These are phyloP conservation scores for Galeopsomyia nigrocyanea DNA, from an alignment of 2,888 invertebrate species.

Conservation along the genomic window DNA sequence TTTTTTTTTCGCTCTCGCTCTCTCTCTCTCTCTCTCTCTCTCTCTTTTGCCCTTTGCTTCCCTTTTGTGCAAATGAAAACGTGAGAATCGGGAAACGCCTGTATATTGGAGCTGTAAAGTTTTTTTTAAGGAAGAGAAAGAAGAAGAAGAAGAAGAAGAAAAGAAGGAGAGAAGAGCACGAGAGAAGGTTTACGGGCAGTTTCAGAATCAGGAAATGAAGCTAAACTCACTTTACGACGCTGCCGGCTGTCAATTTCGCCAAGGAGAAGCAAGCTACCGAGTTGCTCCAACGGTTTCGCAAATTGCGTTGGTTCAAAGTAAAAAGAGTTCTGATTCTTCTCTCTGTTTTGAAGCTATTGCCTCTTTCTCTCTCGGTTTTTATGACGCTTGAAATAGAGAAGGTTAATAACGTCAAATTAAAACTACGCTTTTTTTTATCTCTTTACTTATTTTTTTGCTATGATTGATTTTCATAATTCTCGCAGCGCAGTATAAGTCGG, in stretches of 20 bases:
- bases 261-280: conserved; percentile 12
- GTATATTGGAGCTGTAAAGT: conserved; percentile 32
- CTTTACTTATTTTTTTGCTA: no score
- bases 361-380: no score
- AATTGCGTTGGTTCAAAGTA: no score
- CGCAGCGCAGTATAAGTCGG: no score
- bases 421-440: no score
- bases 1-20: conserved; percentile 10
- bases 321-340: no score
- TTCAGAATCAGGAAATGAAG: conserved; percentile 27
- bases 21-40: conserved; percentile 3
- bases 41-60: conserved; percentile 8
- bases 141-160: neutral
- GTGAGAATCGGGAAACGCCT: conserved; percentile 29
- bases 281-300: no score
- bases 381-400: no score
- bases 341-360: no score
- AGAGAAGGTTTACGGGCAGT: conserved; percentile 28
- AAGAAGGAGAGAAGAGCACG: neutral
- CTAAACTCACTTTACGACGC: conserved; percentile 24
- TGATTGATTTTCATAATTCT: no score
- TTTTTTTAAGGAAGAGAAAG: conserved; percentile 4
- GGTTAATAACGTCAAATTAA: no score
- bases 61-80: conserved; percentile 43
- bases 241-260: conserved; percentile 24